These are phyloP conservation scores for Hirtodrosophila cameraria DNA, from an alignment of 2,888 invertebrate genomes.

Conservation along the genomic window DNA sequence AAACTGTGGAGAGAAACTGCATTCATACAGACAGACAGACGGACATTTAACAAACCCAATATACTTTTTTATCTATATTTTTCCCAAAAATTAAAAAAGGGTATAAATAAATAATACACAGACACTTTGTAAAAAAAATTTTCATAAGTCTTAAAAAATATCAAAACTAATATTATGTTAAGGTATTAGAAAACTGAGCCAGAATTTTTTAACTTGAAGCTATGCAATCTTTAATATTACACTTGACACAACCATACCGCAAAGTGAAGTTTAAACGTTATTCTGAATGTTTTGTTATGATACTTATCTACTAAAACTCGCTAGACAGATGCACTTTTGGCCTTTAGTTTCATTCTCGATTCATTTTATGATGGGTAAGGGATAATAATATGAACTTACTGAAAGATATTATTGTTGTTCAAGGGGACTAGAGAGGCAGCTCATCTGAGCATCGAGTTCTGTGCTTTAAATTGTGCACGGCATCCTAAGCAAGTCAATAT, in stretches of 20 bases:
- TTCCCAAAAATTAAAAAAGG: no score
- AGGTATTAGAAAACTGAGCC: no score
- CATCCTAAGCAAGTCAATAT: constrained; percentile 33
- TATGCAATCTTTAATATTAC: constrained; percentile 44
- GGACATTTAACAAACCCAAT: no score
- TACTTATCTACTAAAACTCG: neutral
- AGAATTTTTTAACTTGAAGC: constrained; percentile 1
- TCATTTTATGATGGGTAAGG: neutral
- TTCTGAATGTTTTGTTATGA: neutral
- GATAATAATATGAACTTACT: constrained; percentile 48
- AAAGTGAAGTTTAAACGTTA: neutral
- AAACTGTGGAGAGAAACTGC: no score
- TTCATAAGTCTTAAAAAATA: no score
- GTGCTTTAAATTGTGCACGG: neutral
- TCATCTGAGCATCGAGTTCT: constrained; percentile 7
- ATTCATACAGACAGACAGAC: no score
- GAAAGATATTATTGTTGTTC: constrained; percentile 42
- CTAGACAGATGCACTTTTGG: neutral
- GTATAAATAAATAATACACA: no score
- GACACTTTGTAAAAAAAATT: no score
- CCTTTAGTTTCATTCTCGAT: constrained; percentile 2
- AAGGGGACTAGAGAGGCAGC: constrained; percentile 33
- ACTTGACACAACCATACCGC: constrained; percentile 4
- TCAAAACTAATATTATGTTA: no score
- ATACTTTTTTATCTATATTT: no score